Percentiles rank a stretch among this genome's conserved stretches.
phyloP scores from a whole-genome alignment of 2,888 invertebrate species.

The Drosophila meridiana region DNA sequence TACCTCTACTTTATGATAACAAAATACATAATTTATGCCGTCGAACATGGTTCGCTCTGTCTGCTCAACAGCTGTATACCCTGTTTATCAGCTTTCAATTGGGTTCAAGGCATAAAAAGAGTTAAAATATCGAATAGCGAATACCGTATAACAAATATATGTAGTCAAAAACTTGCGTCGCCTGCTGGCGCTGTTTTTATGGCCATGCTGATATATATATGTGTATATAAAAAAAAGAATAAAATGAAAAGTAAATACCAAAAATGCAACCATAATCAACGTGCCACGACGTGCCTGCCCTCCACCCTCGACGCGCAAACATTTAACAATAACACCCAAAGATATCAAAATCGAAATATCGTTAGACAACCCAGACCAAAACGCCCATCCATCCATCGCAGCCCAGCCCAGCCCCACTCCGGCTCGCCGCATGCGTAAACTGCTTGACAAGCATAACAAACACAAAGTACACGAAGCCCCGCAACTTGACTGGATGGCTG shows the following conservation, averaged over 20 bases:
- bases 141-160: conserved; percentile 11
- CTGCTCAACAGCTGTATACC: background rate
- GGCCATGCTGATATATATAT: conserved; percentile 6
- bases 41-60: background rate
- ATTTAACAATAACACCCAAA: conserved; percentile 82
- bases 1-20: background rate
- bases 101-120: conserved; percentile 1
- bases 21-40: background rate
- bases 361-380: conserved; percentile 53
- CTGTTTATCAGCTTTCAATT: background rate
- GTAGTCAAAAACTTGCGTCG: conserved; percentile 28
- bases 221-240: conserved; percentile 19
- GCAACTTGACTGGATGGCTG: conserved; percentile 50
- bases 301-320: conserved; percentile 38
- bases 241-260: conserved; percentile 74
- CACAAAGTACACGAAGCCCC: conserved; percentile 65
- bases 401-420: background rate
- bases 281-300: conserved; percentile 49
- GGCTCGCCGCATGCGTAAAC: conserved; percentile 54
- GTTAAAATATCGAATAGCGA: conserved; percentile 3
- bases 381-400: conserved; percentile 1
- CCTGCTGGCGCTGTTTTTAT: conserved; percentile 31
- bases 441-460: conserved; percentile 83
- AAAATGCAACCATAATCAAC: conserved; percentile 77
- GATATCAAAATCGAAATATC: conserved; percentile 82